Base-by-base conservation (phyloP, 2,797 vertebrate species). In the Decapterus maruadsi region DNA sequence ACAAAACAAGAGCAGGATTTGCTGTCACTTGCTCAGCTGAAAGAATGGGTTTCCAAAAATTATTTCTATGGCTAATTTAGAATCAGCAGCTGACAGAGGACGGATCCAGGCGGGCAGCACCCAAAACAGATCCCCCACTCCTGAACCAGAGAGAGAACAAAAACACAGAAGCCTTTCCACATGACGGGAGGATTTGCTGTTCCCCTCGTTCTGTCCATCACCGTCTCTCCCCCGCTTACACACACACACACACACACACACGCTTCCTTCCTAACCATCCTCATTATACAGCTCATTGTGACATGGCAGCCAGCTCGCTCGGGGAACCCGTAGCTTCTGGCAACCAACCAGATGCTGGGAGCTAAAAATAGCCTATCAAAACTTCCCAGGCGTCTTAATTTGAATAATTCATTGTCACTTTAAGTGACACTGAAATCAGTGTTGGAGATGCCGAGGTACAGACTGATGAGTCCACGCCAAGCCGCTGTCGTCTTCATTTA, bases 331-430 rank as follows among this genome's bases (percentile, higher is more conserved):
- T 71, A 70, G 90, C 87, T 89, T 88, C 84, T 88, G 91, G 90
- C 86, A 90, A 81, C 58, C 80, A 82, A 81, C 89, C 87, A 89
- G 66, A 80, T 53, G 71, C 77, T 4, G 8, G 20, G 20, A 4
- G 72, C 81, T 93, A 90, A 92, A 92, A 92, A 93, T 90, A 93
- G 85, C 75, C 66, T 68, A 87, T 90, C 87, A 78, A 89, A 90
- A 67, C 75, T 81, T 88, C 87, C 69, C 88, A 89, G 87, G 71
- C 84, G 10, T 81, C 75, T 68, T 65, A 59, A 90, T 91, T 88
- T 90, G 81, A 94, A 93, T 94, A 86, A 92, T 87, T 91, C 70
- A 83, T 87, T 83, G 79, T 86, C 76, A 71, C 74, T 81, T 90
- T 81, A 87, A 88, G 60, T 80, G 45, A 48, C 34, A 20, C 58